These are phyloP conservation scores for Malachius bipustulatus DNA, from an alignment of 2,888 invertebrate species.

Conservation along the genomic window DNA sequence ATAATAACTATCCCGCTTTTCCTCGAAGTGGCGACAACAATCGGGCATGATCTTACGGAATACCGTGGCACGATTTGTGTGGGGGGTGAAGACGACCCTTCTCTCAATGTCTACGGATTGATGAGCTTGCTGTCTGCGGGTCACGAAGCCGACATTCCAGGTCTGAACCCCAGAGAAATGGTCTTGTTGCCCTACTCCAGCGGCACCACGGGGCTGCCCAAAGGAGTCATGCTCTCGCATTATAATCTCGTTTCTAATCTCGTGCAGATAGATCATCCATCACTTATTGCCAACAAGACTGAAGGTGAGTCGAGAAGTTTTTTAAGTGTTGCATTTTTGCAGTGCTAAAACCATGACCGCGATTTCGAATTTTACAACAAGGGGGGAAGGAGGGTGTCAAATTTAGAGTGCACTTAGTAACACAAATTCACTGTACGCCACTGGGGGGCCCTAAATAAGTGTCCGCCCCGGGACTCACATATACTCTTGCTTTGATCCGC, in stretches of 20 bases:
- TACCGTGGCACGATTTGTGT: constrained; percentile 53
- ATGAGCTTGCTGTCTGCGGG: constrained; percentile 33
- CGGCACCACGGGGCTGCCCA: constrained; percentile 74
- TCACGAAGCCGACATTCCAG: constrained; percentile 34
- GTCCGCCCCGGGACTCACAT: no score
- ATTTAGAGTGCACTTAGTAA: no score
- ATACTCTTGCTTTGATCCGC: no score
- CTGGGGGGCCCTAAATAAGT: no score
- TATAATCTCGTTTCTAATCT: constrained; percentile 46
- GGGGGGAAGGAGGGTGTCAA: no score
- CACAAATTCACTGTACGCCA: no score
- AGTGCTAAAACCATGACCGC: no score
- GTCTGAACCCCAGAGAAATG: constrained; percentile 41
- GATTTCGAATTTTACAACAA: no score
- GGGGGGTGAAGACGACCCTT: constrained; percentile 45
- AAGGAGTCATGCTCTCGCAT: constrained; percentile 66
- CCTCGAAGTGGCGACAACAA: constrained; percentile 46
- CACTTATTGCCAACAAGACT: constrained; percentile 9
- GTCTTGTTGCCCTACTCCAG: constrained; percentile 52
- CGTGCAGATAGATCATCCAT: constrained; percentile 30
- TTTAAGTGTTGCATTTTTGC: no score
- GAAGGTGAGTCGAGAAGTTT: constrained; percentile 1
- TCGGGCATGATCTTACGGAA: constrained; percentile 42
- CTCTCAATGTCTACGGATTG: constrained; percentile 34
- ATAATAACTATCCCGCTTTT: constrained; percentile 52